Percentiles rank a stretch among this genome's conserved stretches.
Evolutionary conservation across 2,888 invertebrate genomes (phyloP).

Genomic region (Orthosia gothica): DNA sequence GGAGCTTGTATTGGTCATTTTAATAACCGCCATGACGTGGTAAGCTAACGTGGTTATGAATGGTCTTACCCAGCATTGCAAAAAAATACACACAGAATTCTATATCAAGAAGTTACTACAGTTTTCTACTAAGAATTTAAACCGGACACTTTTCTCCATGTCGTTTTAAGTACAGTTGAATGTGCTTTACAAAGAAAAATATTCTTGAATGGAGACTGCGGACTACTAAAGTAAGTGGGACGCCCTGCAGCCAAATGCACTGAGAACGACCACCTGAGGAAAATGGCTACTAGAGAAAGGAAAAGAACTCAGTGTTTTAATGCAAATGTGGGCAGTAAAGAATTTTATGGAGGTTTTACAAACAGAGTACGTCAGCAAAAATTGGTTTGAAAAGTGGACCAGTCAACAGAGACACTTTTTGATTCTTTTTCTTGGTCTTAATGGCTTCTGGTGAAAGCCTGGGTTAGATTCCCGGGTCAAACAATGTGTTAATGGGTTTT

Average conservation of each 20-base stretch:
- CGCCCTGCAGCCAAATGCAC: conserved; percentile 50
- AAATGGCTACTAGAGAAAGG: conserved; percentile 34
- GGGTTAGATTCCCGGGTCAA: too few relatives aligned
- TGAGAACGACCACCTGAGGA: conserved; percentile 37
- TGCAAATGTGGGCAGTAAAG: not conserved
- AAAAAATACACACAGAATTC: not conserved
- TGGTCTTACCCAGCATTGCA: not conserved
- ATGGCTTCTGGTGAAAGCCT: too few relatives aligned
- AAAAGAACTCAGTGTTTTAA: conserved; percentile 17
- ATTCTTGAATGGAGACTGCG: conserved; percentile 26
- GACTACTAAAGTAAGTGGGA: conserved; percentile 41
- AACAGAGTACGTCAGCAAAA: not conserved
- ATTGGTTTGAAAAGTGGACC: not conserved
- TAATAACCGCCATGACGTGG: too few relatives aligned
- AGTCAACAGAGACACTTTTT: not conserved
- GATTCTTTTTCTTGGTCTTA: not conserved
- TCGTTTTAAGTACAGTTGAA: conserved; percentile 32
- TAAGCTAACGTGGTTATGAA: not conserved
- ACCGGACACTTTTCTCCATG: not conserved
- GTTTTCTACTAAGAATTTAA: not conserved
- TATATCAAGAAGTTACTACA: too few relatives aligned
- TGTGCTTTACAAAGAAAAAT: conserved; percentile 23
- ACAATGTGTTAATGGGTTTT: too few relatives aligned
- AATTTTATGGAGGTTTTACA: not conserved
- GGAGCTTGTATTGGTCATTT: too few relatives aligned